These are phyloP conservation scores for Corythornis madagascariensis DNA, from an alignment of 2,113 vertebrate species.

Conservation along the genomic window DNA sequence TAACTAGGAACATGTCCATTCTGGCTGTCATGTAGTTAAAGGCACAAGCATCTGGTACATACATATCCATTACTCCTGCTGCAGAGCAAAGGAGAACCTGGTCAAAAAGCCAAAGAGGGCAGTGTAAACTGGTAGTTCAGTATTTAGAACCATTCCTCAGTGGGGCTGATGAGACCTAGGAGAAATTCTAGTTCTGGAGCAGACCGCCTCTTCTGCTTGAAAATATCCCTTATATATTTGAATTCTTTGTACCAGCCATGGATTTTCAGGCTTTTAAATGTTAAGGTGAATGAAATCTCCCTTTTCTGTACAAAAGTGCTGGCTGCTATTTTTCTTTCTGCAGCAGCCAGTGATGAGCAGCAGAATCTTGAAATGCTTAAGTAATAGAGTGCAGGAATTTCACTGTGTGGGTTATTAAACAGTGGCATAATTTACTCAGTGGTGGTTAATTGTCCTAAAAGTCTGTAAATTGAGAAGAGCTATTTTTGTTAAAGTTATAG, in stretches of 20 bases:
- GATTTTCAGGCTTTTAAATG: conserved; percentile 7
- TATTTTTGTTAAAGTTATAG: conserved; percentile 15
- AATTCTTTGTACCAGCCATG: background rate
- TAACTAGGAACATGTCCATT: background rate
- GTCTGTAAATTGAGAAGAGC: conserved; percentile 19
- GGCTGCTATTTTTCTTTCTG: background rate
- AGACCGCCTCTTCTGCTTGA: background rate
- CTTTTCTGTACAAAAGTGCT: background rate
- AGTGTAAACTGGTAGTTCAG: background rate
- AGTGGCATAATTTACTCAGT: conserved; percentile 1
- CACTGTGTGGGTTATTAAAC: background rate
- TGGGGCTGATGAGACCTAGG: background rate
- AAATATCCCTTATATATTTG: background rate
- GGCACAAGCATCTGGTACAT: background rate
- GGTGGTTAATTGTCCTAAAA: conserved; percentile 18
- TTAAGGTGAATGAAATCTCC: background rate
- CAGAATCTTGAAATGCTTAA: background rate
- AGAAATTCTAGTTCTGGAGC: background rate
- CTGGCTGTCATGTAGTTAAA: background rate
- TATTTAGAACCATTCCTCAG: background rate
- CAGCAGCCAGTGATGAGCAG: background rate
- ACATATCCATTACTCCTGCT: background rate
- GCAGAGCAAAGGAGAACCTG: background rate
- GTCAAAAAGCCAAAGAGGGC: background rate
- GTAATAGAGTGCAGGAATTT: background rate